Evolutionary conservation across 2,113 vertebrate species (phyloP).

Genomic region (Aythya baeri): DNA sequence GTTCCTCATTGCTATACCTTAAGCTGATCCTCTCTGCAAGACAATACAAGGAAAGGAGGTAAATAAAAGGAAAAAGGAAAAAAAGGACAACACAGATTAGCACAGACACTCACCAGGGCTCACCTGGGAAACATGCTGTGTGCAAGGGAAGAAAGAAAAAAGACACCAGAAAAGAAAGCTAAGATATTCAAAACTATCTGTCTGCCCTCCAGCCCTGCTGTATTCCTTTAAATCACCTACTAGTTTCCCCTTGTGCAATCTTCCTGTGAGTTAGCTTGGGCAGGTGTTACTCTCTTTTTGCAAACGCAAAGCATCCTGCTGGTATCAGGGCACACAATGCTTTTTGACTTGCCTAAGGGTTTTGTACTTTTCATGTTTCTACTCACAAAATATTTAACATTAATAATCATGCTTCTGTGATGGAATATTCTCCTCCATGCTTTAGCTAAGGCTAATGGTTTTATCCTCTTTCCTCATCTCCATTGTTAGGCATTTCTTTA

Average conservation of each 20-base stretch:
- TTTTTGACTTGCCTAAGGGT: neutral
- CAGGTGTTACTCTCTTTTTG: neutral
- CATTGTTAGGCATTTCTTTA: neutral
- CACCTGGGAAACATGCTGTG: slow-evolving; percentile 14
- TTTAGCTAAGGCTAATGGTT: neutral
- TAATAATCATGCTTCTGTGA: neutral
- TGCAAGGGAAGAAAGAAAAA: neutral
- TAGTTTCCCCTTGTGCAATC: neutral
- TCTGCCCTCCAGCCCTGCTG: neutral
- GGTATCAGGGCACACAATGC: accelerated
- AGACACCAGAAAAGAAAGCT: neutral
- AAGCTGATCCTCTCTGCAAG: slow-evolving; percentile 7
- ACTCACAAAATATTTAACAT: neutral
- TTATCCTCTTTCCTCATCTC: neutral
- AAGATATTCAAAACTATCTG: neutral
- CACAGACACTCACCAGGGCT: neutral
- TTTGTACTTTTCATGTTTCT: neutral
- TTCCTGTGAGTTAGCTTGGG: neutral
- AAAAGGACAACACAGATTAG: neutral
- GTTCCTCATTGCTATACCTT: neutral
- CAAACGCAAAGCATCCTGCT: neutral
- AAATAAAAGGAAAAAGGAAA: neutral
- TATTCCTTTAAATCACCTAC: neutral
- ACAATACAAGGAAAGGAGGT: neutral
- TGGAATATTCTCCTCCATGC: neutral